Evolutionary conservation across 1,140 invertebrate species (phyloP).

Genomic region (Olivierus martensii): DNA sequence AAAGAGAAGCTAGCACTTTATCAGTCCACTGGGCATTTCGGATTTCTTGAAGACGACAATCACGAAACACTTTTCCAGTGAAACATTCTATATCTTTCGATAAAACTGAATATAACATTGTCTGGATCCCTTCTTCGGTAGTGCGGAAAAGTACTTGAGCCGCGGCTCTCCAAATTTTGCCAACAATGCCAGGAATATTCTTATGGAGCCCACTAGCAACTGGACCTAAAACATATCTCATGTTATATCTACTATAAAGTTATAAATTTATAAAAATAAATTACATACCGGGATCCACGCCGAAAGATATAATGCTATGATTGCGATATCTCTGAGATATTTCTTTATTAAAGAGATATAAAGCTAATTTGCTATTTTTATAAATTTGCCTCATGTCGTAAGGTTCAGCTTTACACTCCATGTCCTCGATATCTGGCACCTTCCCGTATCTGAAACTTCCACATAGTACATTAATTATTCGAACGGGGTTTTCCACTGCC

Average conservation of each 20-base stretch:
- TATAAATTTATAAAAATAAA: no score
- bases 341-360: slow-evolving; percentile 50
- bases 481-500: slow-evolving; percentile 22
- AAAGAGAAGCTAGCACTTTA: slow-evolving; percentile 1
- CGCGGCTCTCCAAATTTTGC: slow-evolving; percentile 9
- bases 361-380: slow-evolving; percentile 62
- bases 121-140: slow-evolving; percentile 33
- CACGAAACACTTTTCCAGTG: slow-evolving; percentile 18
- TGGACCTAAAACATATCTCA: slow-evolving; percentile 7
- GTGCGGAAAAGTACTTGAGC: slow-evolving; percentile 26
- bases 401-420: slow-evolving; percentile 40
- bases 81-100: slow-evolving; percentile 15
- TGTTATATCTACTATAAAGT: no score
- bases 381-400: slow-evolving; percentile 42
- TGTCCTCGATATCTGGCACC: slow-evolving; percentile 50
- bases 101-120: slow-evolving; percentile 29
- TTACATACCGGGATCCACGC: slow-evolving; percentile 18
- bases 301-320: slow-evolving; percentile 6
- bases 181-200: slow-evolving; percentile 3
- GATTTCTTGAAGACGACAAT: slow-evolving; percentile 1
- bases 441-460: slow-evolving; percentile 40
- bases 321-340: slow-evolving; percentile 37
- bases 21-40: slow-evolving; percentile 10
- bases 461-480: slow-evolving; percentile 33
- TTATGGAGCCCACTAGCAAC: slow-evolving; percentile 8